Conservation (phyloP, 1,140 invertebrate species). For the Drosophila sp. region DNA sequence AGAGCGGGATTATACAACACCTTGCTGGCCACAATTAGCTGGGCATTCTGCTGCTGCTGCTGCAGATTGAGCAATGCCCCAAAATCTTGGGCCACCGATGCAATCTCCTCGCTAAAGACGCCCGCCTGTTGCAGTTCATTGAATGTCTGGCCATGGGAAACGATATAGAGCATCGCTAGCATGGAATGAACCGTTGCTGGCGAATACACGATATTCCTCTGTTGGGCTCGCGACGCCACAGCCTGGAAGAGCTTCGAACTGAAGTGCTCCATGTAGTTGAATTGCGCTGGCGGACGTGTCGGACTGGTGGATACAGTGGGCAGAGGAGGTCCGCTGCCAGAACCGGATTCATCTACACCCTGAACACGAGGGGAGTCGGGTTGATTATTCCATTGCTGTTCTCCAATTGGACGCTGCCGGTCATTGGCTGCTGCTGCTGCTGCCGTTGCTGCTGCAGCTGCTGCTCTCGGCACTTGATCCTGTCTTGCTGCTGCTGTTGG, state of each 20-base stretch:
- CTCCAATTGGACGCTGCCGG: conserved; percentile 2
- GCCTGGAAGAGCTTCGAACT: conserved; percentile 58
- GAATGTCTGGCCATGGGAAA: conserved; percentile 43
- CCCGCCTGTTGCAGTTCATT: conserved; percentile 38
- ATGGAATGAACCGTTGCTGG: conserved; percentile 66
- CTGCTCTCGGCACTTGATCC: not conserved
- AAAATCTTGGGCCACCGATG: conserved; percentile 33
- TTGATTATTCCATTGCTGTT: conserved; percentile 5
- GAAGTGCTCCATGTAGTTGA: conserved; percentile 58
- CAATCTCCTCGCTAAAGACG: not conserved
- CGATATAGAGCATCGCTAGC: conserved; percentile 50
- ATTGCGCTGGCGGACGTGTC: conserved; percentile 29
- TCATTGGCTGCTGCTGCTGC: not conserved
- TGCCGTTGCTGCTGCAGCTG: not conserved
- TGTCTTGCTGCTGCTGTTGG: not conserved
- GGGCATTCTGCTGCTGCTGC: conserved; percentile 4
- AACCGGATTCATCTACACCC: not conserved
- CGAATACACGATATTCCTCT: conserved; percentile 60
- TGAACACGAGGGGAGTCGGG: not conserved
- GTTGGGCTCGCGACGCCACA: conserved; percentile 16
- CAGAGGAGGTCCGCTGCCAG: not conserved
- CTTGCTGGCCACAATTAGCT: conserved; percentile 60
- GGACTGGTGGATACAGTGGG: conserved; percentile 13
- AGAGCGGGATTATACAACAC: conserved; percentile 49
- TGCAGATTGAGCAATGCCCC: not conserved